Evolutionary conservation across 2,888 invertebrate species (phyloP).

Genomic region (Nephrotoma appendiculata): DNA sequence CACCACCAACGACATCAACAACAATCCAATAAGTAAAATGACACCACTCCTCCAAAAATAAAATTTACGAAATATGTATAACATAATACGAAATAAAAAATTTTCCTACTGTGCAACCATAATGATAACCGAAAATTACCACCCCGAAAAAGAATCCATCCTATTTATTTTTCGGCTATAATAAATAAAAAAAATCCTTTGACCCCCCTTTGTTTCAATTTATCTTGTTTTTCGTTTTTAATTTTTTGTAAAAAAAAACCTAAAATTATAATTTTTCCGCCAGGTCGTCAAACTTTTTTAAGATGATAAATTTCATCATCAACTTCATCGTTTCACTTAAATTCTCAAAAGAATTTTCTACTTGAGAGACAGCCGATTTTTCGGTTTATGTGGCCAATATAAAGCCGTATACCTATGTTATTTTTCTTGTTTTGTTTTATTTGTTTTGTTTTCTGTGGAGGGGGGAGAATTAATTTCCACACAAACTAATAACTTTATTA

Average conservation of each 20-base stretch:
- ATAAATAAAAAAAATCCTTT: neutral
- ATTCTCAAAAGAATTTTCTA: neutral
- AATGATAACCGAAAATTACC: neutral
- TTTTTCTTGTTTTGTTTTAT: neutral
- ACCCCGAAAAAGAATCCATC: neutral
- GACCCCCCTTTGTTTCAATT: neutral
- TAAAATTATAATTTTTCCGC: neutral
- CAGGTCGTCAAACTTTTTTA: neutral
- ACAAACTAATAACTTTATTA: neutral
- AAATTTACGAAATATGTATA: neutral
- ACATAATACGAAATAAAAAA: neutral
- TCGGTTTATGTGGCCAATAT: neutral
- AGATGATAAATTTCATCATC: neutral
- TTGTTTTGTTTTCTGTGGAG: neutral
- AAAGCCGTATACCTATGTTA: neutral
- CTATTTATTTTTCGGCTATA: neutral
- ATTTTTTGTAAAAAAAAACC: neutral
- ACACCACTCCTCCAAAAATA: neutral
- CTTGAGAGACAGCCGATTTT: neutral
- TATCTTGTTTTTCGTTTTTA: neutral
- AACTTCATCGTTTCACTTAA: neutral
- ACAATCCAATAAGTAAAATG: neutral
- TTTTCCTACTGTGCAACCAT: neutral
- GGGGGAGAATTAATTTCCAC: neutral
- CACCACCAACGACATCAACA: neutral